phyloP scores from a whole-genome alignment of 2,888 invertebrate genomes.

The Agriopis marginaria region DNA sequence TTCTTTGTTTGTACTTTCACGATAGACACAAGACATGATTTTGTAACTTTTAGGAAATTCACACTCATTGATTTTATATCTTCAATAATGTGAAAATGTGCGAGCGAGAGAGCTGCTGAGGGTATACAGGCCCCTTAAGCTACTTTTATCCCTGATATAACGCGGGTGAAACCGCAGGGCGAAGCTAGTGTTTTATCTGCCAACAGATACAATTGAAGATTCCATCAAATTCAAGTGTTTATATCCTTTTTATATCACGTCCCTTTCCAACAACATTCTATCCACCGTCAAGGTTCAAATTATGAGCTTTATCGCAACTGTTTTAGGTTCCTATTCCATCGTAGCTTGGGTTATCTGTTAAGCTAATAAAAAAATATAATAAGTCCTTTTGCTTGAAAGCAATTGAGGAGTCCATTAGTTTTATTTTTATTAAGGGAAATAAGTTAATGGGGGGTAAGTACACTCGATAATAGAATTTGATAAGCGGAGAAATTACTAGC shows the following conservation, averaged over 20 bases:
- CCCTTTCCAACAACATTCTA: constrained; percentile 15
- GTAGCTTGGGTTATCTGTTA: constrained; percentile 1
- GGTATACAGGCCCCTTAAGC: too few relatives aligned
- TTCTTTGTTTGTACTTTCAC: too few relatives aligned
- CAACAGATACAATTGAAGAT: constrained; percentile 21
- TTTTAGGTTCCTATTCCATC: not conserved
- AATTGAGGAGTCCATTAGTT: constrained; percentile 34
- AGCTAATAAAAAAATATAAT: constrained; percentile 28
- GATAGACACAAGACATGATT: too few relatives aligned
- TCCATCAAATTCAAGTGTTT: constrained; percentile 30
- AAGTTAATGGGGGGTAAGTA: constrained; percentile 16
- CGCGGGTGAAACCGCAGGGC: too few relatives aligned
- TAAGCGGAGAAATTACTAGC: too few relatives aligned
- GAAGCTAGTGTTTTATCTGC: not conserved
- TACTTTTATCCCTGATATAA: too few relatives aligned
- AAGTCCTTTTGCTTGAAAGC: constrained; percentile 28
- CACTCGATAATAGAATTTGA: not conserved
- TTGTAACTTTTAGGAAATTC: too few relatives aligned
- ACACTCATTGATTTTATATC: too few relatives aligned
- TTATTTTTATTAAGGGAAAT: constrained; percentile 35
- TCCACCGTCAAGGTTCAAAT: not conserved
- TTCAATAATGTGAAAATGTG: too few relatives aligned
- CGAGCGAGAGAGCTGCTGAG: too few relatives aligned
- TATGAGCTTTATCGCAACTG: constrained; percentile 8
- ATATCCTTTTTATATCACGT: constrained; percentile 27